Base-by-base conservation (phyloP, 2,113 vertebrate genomes). In the Saimiri boliviensis region DNA sequence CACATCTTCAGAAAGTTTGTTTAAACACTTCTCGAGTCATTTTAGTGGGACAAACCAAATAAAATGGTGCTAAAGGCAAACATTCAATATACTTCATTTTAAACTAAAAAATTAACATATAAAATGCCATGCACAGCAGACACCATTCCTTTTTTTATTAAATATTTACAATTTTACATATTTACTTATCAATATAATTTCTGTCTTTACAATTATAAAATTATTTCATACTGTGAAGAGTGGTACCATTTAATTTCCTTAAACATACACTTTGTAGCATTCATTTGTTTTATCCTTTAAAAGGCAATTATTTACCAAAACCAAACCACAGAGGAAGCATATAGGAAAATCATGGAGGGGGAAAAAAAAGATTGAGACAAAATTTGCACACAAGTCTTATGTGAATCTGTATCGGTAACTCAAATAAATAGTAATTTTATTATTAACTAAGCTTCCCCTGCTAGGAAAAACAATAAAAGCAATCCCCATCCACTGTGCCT, bases 111-210 rank as follows among this genome's bases (percentile, higher is more conserved):
- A 56, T 66, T 74, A 74, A 47, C 63, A 87, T 20, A 9, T 40
- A 76, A 96, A 93, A 96, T 91, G 93, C 91, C 98, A 98, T 98
- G 98, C 98, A 97, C 42, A 91, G 83, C 0, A 85, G 88, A 97
- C 73, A 97, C 73, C 89, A 68, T 35, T 63, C 85, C 74, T 86
- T 58, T 77, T 35, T 68, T 70, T 90, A 95, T 90, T 94, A 98
- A 96, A 98, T 99, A 98, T 98, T 98, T 99, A 99, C 98, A 99
- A 98, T 96, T 98, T 96, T 99, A 99, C 98, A 98, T 98, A 98
- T 98, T 95, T 97, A 97, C 94, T 98, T 98, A 98, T 98, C 98
- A 98, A 98, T 96, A 97, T 97, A 98, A 97, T 82, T 90, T 98
- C 97, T 96, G 74, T 97, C 98, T 98, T 98, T 98, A 98, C 96